Evolutionary conservation across 2,113 vertebrate genomes (phyloP), one percentile per base, ranked within the genome.

Genomic region (Lepisosteus osseus): DNA sequence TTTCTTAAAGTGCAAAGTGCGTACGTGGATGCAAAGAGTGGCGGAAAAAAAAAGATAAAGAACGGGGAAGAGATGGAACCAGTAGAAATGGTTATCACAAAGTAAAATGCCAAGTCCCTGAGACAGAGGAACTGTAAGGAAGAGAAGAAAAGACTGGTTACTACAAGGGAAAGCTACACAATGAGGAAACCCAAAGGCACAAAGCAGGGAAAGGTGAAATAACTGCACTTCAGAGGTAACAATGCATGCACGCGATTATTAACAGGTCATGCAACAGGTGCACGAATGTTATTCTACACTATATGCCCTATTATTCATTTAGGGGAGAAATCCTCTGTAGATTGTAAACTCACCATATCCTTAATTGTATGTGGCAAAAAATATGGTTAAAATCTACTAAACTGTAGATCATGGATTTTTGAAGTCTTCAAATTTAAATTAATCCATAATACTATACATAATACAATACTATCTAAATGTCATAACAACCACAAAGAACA

Each of bases 81-180:
- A 73, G 94, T 86, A 92, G 82, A 90, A 93, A 87, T 89, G 93
- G 95, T 95, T 97, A 97, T 98, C 95, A 98, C 90, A 98, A 94
- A 93, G 96, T 98, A 87, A 97, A 97, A 91, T 98, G 95, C 97
- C 96, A 98, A 86, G 94, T 97, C 88, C 94, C 95, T 84, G 94
- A 95, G 89, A 95, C 92, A 90, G 95, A 94, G 81, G 93, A 94
- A 92, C 96, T 98, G 94, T 77, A 86, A 89, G 79, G 72, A 75
- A 88, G 87, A 93, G 82, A 73, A 63, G 82, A 76, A 62, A 55
- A 76, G 56, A 43, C 8, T 61, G 51, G 63, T 74, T 70, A 74
- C 68, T 65, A 45, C 40, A 61, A 54, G 44, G 74, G 68, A 73
- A 72, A 72, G 13, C 79, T 40, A 76, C 72, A 77, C 72, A 51